Conservation (phyloP, 2,797 vertebrate genomes). For the Enteromius anoplus region DNA sequence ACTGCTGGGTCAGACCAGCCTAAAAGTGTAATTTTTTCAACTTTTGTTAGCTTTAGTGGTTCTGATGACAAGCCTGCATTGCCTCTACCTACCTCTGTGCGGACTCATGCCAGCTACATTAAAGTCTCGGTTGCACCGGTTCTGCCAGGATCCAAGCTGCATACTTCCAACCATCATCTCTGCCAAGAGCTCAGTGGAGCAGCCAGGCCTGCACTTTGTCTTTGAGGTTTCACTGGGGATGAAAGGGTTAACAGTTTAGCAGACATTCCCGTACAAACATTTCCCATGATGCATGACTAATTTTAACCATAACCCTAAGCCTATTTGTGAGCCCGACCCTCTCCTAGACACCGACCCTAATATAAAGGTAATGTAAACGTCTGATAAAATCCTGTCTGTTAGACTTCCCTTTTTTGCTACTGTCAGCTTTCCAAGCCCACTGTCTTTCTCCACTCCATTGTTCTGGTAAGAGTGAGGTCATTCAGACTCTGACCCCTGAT, state of each 20-base stretch:
- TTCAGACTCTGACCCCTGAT: constrained; percentile 56
- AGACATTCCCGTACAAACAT: constrained; percentile 6
- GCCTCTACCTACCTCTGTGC: constrained; percentile 46
- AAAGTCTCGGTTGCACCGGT: constrained; percentile 31
- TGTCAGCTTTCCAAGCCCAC: constrained; percentile 29
- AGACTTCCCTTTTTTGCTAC: constrained; percentile 21
- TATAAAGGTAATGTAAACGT: constrained; percentile 40
- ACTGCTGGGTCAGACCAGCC: background rate
- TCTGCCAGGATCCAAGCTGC: constrained; percentile 32
- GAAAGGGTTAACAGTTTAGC: constrained; percentile 30
- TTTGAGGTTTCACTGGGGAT: constrained; percentile 28
- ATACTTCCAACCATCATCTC: constrained; percentile 24
- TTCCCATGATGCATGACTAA: constrained; percentile 24
- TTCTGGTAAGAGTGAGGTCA: constrained; percentile 51
- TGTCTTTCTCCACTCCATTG: constrained; percentile 56
- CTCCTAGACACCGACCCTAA: background rate
- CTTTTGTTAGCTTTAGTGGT: constrained; percentile 29
- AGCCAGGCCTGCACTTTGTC: constrained; percentile 40
- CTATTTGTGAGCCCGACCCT: constrained; percentile 1
- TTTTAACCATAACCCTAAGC: constrained; percentile 23
- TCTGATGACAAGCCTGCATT: constrained; percentile 48
- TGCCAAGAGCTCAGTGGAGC: constrained; percentile 20
- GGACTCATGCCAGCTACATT: constrained; percentile 42
- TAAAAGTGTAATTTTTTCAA: background rate
- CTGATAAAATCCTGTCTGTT: constrained; percentile 50